These are phyloP conservation scores for Drosophila borborema DNA, from an alignment of 2,888 invertebrate species.

Conservation along the genomic window DNA sequence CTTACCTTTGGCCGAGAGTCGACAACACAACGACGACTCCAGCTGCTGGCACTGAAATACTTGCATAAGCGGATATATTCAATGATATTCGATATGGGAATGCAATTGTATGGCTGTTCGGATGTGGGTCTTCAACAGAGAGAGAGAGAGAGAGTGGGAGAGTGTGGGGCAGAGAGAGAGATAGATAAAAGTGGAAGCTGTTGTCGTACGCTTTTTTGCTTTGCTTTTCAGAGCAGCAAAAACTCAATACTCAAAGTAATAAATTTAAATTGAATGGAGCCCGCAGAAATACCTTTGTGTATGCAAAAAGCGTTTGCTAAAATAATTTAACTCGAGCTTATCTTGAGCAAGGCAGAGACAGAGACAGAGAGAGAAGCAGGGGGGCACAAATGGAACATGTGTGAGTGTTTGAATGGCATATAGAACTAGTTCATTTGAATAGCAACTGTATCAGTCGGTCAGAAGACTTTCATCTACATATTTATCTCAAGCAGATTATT, in stretches of 20 bases:
- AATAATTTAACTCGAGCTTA: conserved; percentile 16
- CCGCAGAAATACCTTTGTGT: conserved; percentile 29
- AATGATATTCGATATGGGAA: conserved; percentile 38
- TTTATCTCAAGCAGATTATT: neutral
- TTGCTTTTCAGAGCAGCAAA: conserved; percentile 20
- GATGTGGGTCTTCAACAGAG: conserved; percentile 19
- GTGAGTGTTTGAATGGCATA: neutral
- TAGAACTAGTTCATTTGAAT: neutral
- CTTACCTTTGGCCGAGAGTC: conserved; percentile 9
- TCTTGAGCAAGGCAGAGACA: conserved; percentile 1
- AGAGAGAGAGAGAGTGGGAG: neutral
- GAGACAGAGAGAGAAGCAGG: neutral
- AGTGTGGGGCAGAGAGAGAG: neutral
- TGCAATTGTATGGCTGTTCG: conserved; percentile 23
- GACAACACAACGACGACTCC: neutral
- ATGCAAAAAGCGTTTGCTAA: conserved; percentile 17
- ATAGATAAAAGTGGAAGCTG: conserved; percentile 19
- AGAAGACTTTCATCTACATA: neutral
- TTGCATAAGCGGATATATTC: conserved; percentile 32
- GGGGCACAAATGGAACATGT: neutral
- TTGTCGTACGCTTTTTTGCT: conserved; percentile 25
- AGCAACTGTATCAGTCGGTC: neutral
- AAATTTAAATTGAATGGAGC: conserved; percentile 45
- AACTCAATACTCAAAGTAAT: conserved; percentile 44
- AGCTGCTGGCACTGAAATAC: conserved; percentile 10